Conservation (phyloP, 2,888 invertebrate genomes). For the Amiota mariae region DNA sequence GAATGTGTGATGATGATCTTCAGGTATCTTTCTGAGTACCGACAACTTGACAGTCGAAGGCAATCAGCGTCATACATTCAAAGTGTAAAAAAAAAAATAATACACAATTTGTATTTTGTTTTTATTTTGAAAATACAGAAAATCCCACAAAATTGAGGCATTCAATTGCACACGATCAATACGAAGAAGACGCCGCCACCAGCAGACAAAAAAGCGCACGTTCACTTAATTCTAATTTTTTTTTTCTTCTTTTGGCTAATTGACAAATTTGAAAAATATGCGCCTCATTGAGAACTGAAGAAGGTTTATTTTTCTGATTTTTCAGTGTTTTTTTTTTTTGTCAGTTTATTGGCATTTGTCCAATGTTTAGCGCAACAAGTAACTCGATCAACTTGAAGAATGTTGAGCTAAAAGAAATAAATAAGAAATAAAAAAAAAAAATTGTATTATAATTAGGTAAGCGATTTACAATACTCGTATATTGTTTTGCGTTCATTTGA, state of each 20-base stretch:
- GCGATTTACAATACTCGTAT: too few species aligned
- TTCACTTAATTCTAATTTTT: background rate
- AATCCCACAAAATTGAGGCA: slow-evolving; percentile 43
- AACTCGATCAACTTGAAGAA: slow-evolving; percentile 7
- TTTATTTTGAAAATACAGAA: too few species aligned
- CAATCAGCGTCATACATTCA: slow-evolving; percentile 7
- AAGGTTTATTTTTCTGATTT: background rate
- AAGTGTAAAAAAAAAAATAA: too few species aligned
- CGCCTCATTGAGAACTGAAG: slow-evolving; percentile 8
- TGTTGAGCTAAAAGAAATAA: too few species aligned
- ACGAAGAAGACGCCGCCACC: background rate
- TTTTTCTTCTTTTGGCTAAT: slow-evolving; percentile 13
- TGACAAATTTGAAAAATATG: slow-evolving; percentile 18
- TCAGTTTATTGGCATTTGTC: slow-evolving; percentile 7
- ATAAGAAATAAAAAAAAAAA: too few species aligned
- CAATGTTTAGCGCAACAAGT: background rate
- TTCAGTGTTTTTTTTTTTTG: background rate
- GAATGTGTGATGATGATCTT: slow-evolving; percentile 2
- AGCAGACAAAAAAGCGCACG: slow-evolving; percentile 13
- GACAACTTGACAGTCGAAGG: slow-evolving; percentile 12
- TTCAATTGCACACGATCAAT: slow-evolving; percentile 47
- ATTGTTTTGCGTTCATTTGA: too few species aligned
- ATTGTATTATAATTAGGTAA: too few species aligned
- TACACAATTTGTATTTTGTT: background rate
- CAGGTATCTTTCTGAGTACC: background rate